phyloP scores from a whole-genome alignment of 2,797 vertebrate genomes.

The Argentina silus region DNA sequence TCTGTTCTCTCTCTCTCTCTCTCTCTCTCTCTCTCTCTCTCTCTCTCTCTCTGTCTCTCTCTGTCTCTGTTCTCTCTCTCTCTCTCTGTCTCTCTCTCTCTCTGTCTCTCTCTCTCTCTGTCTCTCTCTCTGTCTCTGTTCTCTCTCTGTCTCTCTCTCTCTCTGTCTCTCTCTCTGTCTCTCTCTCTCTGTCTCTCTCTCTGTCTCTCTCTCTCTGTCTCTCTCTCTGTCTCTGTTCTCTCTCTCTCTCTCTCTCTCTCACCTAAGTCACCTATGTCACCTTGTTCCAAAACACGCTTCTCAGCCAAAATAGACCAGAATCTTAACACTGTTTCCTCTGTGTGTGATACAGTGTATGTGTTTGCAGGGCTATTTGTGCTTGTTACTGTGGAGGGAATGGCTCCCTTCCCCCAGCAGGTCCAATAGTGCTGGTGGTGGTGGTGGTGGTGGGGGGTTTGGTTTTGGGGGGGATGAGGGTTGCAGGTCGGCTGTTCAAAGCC shows the following conservation, averaged over 20 bases:
- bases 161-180: not conserved
- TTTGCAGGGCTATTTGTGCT: slow-evolving; percentile 62
- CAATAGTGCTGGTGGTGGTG: slow-evolving; percentile 60
- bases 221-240: slow-evolving; percentile 12
- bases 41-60: slow-evolving; percentile 12
- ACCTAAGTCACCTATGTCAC: slow-evolving; percentile 62
- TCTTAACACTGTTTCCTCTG: slow-evolving; percentile 56
- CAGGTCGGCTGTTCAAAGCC: slow-evolving; percentile 97
- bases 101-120: slow-evolving; percentile 31
- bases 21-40: slow-evolving; percentile 17
- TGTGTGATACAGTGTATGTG: slow-evolving; percentile 44
- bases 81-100: slow-evolving; percentile 16
- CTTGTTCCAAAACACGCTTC: slow-evolving; percentile 66
- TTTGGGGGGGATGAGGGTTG: slow-evolving; percentile 69
- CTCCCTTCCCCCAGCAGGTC: slow-evolving; percentile 59
- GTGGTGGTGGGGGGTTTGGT: slow-evolving; percentile 58
- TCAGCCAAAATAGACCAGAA: slow-evolving; percentile 51
- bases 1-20: slow-evolving; percentile 11
- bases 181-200: slow-evolving; percentile 11
- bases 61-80: not conserved
- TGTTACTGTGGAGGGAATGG: slow-evolving; percentile 40
- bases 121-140: slow-evolving; percentile 15
- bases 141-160: slow-evolving; percentile 11
- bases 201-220: slow-evolving; percentile 18
- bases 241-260: too few relatives aligned